A percentile compares a stretch with the other conserved stretches of the same genome.
Conservation (phyloP, 2,888 invertebrate genomes). For the Ecdyonurus torrentis region DNA sequence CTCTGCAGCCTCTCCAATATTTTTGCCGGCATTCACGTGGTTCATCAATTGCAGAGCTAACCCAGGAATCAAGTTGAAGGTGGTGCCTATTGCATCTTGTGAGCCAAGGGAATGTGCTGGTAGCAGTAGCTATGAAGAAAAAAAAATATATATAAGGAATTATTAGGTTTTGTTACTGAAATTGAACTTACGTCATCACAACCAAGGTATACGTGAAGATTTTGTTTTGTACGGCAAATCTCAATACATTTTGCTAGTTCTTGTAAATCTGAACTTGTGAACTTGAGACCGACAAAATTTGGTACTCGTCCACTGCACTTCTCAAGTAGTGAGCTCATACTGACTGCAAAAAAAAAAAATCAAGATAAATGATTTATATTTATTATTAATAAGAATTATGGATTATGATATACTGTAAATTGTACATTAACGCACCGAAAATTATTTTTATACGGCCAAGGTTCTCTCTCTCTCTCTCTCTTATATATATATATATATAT, state of each 20-base stretch:
- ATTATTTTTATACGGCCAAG: no score
- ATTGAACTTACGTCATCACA: constrained; percentile 44
- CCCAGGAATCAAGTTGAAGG: constrained; percentile 46
- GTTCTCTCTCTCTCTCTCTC: no score
- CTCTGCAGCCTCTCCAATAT: constrained; percentile 12
- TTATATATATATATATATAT: no score
- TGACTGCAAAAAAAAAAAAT: constrained; percentile 33
- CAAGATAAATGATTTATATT: no score
- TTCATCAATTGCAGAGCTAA: constrained; percentile 37
- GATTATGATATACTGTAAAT: no score
- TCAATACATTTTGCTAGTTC: constrained; percentile 44
- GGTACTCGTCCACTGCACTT: constrained; percentile 41
- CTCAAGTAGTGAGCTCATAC: constrained; percentile 50
- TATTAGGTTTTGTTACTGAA: not conserved
- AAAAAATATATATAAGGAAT: not conserved
- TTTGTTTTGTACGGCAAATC: no score
- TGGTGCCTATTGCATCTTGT: constrained; percentile 52
- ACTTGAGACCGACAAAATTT: constrained; percentile 68
- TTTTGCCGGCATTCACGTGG: constrained; percentile 31
- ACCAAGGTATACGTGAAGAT: constrained; percentile 45
- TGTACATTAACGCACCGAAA: no score
- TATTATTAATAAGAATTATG: no score
- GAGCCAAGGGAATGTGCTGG: constrained; percentile 51
- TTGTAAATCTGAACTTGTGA: constrained; percentile 52
- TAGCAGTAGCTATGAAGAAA: constrained; percentile 36